These are phyloP conservation scores for Vesta saturnalis DNA, from an alignment of 2,888 invertebrate species.

Conservation along the genomic window DNA sequence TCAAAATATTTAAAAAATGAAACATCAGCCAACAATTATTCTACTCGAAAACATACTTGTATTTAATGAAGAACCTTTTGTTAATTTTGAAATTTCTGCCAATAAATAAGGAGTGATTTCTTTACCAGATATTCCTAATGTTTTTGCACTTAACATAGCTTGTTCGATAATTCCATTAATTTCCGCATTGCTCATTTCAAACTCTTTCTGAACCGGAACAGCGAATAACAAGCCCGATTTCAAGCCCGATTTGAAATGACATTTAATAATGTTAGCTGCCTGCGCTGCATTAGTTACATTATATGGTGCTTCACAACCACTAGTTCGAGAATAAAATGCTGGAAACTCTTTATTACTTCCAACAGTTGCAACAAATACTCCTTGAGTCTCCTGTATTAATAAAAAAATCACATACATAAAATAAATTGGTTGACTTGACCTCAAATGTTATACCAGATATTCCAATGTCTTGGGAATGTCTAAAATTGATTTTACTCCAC, in stretches of 20 bases:
- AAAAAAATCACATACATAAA: conserved; percentile 22
- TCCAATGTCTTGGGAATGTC: conserved; percentile 95
- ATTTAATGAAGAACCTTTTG: conserved; percentile 81
- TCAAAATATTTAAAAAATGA: not conserved
- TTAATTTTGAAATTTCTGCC: conserved; percentile 78
- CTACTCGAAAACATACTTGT: conserved; percentile 77
- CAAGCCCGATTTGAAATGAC: conserved; percentile 64
- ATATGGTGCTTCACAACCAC: conserved; percentile 79
- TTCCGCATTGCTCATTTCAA: conserved; percentile 69
- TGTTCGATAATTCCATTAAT: conserved; percentile 76
- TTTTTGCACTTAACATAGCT: conserved; percentile 72
- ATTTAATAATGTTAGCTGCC: conserved; percentile 78
- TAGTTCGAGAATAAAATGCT: conserved; percentile 88
- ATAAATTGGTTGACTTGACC: conserved; percentile 21
- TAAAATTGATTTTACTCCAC: conserved; percentile 96
- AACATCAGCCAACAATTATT: not conserved
- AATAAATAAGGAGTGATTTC: conserved; percentile 94
- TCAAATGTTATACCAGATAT: conserved; percentile 68
- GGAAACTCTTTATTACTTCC: conserved; percentile 83
- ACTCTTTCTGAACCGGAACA: conserved; percentile 86
- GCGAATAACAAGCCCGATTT: conserved; percentile 85
- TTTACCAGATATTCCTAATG: conserved; percentile 77
- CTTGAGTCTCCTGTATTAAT: conserved; percentile 85
- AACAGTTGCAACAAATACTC: conserved; percentile 87
- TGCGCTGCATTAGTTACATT: conserved; percentile 69